Base-by-base conservation (phyloP, 92 coral and sea anemone genomes). In the Epizoanthus scotinus region DNA sequence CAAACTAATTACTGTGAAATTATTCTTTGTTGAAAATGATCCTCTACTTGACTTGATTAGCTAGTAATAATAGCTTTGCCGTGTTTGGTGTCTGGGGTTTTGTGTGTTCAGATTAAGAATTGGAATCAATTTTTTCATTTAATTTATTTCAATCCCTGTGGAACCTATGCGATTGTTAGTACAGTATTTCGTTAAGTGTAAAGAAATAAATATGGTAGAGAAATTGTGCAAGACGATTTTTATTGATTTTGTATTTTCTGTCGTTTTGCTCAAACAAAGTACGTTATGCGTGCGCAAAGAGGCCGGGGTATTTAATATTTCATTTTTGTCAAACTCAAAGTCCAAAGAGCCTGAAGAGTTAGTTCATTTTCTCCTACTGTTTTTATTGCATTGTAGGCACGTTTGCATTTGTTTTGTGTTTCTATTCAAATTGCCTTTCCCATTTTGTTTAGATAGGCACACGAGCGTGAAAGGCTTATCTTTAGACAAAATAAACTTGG, bases 1-100 rank as follows among this genome's bases (percentile, higher is more conserved):
- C 27, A 71, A n/a, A 12, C 52, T 53, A 71, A 71, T 71, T 71
- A 40, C 61, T 49, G 20, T 40, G 27, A 28, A 71, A 71, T 13
- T 47, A 34, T 67, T 38, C 52, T 68, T 36, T 68, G 73, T 68
- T 34, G 22, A 7, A 24, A 21, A 17, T 6, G 4, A 8, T 42
- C 56, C 10, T 15, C 15, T 42, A 27, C 13, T 5, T 6, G 53
- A 8, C 73, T 19, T 21, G 70, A 29, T 29, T 10, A 7, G 14
- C n/a, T n/a, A n/a, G n/a, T n/a, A n/a, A n/a, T n/a, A n/a, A n/a
- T n/a, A n/a, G n/a, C 55, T 4, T 9, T 22, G 20, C 20, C n/a
- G 40, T 44, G 73, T 68, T 68, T 68, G 9, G 52, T 47, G 56
- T 8, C 54, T 68, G 34, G 56, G 40, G 47, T 15, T 68, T 68